Evolutionary conservation across 2,113 vertebrate species (phyloP).

Genomic region (Struthidea cinerea): DNA sequence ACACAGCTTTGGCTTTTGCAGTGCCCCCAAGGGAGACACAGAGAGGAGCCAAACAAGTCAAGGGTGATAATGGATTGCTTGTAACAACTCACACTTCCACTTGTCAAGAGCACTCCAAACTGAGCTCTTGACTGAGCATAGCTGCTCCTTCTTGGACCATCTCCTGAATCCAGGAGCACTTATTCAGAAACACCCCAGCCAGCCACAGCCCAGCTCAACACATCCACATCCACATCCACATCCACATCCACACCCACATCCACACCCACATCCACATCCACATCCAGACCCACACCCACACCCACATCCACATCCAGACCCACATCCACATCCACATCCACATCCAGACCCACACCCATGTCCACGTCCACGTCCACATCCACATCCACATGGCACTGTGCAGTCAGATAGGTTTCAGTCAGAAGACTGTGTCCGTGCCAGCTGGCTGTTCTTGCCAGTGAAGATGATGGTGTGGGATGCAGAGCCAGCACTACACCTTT

Average conservation of each 20-base stretch:
- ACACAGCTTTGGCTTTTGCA: neutral
- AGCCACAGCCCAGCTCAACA: neutral
- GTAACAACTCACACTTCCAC: neutral
- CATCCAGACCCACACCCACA: too few species aligned
- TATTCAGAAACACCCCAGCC: neutral
- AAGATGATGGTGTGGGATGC: neutral
- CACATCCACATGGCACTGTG: neutral
- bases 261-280: neutral
- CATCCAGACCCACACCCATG: too few species aligned
- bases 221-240: neutral
- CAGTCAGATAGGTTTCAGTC: neutral
- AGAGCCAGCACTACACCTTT: neutral
- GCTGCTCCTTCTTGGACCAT: neutral
- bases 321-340: neutral
- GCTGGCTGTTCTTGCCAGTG: neutral
- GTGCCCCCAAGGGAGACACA: neutral
- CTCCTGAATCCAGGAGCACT: neutral
- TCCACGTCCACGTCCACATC: too few species aligned
- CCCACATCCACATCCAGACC: neutral
- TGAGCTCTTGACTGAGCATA: neutral
- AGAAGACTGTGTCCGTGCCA: neutral
- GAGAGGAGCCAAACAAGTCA: neutral
- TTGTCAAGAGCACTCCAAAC: neutral
- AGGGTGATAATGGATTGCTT: neutral
- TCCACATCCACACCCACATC: neutral